Conservation (phyloP, 2,888 invertebrate genomes). For the Nymphalis polychloros region DNA sequence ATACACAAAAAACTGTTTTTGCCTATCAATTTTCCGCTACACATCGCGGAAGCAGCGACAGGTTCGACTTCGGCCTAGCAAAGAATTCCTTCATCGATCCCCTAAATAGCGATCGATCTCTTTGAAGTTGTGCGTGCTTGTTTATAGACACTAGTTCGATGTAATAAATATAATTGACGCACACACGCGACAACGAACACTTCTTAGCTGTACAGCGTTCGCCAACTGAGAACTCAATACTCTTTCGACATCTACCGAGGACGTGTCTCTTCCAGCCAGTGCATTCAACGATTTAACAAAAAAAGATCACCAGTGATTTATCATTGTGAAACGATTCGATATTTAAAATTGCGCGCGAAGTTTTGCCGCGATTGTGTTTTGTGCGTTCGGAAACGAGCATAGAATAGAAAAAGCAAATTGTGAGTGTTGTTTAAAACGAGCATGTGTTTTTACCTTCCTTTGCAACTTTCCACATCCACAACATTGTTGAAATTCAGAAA, state of each 20-base stretch:
- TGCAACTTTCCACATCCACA: constrained; percentile 12
- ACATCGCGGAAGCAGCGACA: constrained; percentile 35
- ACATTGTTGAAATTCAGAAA: constrained; percentile 11
- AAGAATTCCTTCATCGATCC: constrained; percentile 56
- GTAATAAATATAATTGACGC: constrained; percentile 80
- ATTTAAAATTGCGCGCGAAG: constrained; percentile 60
- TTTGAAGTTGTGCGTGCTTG: constrained; percentile 72
- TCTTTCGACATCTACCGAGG: constrained; percentile 72
- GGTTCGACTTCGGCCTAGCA: constrained; percentile 35
- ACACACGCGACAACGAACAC: constrained; percentile 67
- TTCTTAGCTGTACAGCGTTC: constrained; percentile 60
- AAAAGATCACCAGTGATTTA: constrained; percentile 38
- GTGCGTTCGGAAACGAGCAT: constrained; percentile 52
- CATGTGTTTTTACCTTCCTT: constrained; percentile 41
- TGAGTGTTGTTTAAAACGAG: constrained; percentile 54
- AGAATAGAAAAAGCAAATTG: constrained; percentile 51
- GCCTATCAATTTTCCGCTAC: constrained; percentile 31
- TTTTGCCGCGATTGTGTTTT: constrained; percentile 51
- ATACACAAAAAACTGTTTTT: constrained; percentile 3
- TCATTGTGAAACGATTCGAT: constrained; percentile 45
- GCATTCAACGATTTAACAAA: constrained; percentile 51
- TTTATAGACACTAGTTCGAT: constrained; percentile 71
- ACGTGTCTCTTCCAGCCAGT: constrained; percentile 64
- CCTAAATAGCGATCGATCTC: constrained; percentile 72
- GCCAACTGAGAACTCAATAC: constrained; percentile 73